A percentile compares a stretch with the other conserved stretches of the same genome.
phyloP scores from a whole-genome alignment of 2,888 invertebrate species.

The Xylocampa areola region DNA sequence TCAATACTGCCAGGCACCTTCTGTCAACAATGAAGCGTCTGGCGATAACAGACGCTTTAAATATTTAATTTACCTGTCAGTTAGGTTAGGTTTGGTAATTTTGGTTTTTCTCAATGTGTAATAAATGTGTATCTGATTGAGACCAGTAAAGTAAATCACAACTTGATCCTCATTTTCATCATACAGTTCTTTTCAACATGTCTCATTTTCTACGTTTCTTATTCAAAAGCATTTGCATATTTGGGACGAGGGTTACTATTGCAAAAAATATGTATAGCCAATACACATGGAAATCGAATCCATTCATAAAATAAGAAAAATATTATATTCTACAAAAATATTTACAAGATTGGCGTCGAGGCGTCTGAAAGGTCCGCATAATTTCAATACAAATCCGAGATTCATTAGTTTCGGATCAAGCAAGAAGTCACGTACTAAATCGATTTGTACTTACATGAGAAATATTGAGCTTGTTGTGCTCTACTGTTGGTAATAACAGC shows the following conservation, averaged over 20 bases:
- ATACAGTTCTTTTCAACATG: background rate
- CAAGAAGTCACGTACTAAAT: constrained; percentile 46
- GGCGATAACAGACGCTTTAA: no score
- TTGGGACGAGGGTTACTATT: background rate
- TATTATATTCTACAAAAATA: constrained; percentile 1
- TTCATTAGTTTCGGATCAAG: constrained; percentile 30
- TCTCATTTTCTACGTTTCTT: background rate
- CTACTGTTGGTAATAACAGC: constrained; percentile 6
- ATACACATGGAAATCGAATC: background rate
- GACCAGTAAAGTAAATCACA: no score
- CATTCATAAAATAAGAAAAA: background rate
- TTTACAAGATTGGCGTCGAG: constrained; percentile 16
- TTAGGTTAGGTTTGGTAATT: no score
- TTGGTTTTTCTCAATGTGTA: no score
- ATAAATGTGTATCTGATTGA: no score
- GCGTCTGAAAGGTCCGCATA: constrained; percentile 26
- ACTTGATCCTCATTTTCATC: no score
- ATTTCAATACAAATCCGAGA: constrained; percentile 28
- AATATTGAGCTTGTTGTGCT: constrained; percentile 21
- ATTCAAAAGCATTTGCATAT: background rate
- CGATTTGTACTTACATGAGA: constrained; percentile 34
- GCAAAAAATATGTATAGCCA: background rate
- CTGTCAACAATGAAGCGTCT: no score
- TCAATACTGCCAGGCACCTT: no score
- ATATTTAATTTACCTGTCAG: no score